phyloP scores from a whole-genome alignment of 2,113 vertebrate species.

The Corythornis madagascariensis region DNA sequence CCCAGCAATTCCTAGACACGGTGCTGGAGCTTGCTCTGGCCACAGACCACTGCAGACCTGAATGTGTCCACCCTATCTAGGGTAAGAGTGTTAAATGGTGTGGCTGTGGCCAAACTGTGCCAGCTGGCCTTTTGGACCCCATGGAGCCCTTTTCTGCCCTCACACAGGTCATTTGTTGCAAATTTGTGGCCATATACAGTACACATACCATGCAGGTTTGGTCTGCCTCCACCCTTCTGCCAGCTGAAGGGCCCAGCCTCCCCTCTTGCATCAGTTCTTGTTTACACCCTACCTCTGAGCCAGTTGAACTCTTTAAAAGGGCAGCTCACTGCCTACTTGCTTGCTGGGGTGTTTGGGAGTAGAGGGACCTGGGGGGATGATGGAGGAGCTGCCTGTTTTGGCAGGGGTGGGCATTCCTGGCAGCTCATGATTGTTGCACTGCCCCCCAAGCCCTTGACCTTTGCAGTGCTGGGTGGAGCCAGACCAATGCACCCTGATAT shows the following conservation, averaged over 20 bases:
- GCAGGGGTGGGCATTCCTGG: background rate
- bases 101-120: background rate
- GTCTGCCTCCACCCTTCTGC: no score
- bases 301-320: background rate
- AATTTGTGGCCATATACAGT: background rate
- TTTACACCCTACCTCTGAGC: background rate
- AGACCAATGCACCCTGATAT: background rate
- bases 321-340: background rate
- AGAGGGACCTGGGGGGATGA: background rate
- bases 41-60: background rate
- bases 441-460: background rate
- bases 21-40: background rate
- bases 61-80: background rate
- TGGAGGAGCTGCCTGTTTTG: background rate
- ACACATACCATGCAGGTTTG: accelerated
- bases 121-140: background rate
- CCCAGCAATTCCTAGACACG: background rate
- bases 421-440: background rate
- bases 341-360: background rate
- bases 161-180: no score
- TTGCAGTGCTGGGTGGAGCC: background rate
- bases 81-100: background rate
- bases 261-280: background rate
- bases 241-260: background rate
- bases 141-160: background rate